phyloP scores from a whole-genome alignment of 2,113 vertebrate species.

The Plecturocebus donacophilus region DNA sequence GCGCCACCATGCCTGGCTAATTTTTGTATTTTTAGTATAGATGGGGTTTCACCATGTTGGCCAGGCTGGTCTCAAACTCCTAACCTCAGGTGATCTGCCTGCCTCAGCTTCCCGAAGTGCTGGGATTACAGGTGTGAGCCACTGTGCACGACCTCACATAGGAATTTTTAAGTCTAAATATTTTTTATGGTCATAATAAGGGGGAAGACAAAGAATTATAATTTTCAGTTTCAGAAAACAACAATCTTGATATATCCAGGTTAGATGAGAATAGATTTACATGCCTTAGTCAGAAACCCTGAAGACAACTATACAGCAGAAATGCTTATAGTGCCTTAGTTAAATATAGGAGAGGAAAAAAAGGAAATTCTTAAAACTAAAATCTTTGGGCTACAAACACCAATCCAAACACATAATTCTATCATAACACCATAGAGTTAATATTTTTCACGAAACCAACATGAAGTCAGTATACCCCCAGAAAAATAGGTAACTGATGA shows the following conservation, averaged over 20 bases:
- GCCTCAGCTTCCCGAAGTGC: not conserved
- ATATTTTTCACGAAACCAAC: constrained; percentile 25
- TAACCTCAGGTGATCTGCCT: not conserved
- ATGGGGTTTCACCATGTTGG: not conserved
- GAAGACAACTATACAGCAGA: not conserved
- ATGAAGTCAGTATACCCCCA: not conserved
- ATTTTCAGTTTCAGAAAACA: constrained; percentile 33
- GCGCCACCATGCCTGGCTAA: not conserved
- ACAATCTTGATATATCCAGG: not conserved
- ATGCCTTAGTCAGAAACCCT: constrained; percentile 8
- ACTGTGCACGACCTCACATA: not conserved
- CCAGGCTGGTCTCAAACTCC: not conserved
- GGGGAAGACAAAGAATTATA: not conserved
- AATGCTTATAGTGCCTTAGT: constrained; percentile 35
- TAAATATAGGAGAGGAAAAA: not conserved
- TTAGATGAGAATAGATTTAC: constrained; percentile 21
- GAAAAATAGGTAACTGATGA: constrained; percentile 32
- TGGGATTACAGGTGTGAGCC: not conserved
- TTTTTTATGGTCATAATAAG: not conserved
- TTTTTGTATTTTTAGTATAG: not conserved
- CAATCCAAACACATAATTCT: constrained; percentile 49
- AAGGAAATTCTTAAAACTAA: constrained; percentile 49
- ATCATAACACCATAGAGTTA: not conserved
- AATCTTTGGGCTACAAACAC: constrained; percentile 34
- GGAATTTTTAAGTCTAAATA: constrained; percentile 54